Evolutionary conservation across 2,113 vertebrate genomes (phyloP).

Genomic region (Labeo catla): DNA sequence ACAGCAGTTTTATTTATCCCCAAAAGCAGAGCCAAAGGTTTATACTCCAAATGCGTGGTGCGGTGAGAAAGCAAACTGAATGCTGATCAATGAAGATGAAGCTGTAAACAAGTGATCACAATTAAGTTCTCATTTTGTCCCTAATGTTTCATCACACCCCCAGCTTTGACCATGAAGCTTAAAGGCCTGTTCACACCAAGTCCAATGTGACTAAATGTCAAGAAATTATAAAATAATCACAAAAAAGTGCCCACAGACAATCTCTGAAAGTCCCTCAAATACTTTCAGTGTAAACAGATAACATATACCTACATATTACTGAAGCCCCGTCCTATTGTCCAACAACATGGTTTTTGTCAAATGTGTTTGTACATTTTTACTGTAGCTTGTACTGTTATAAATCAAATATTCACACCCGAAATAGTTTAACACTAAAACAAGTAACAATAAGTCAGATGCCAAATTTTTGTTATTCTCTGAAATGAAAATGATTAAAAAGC

Average conservation of each 20-base stretch:
- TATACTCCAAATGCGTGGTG: background rate
- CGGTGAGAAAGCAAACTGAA: slow-evolving; percentile 15
- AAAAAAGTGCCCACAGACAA: background rate
- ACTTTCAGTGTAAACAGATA: background rate
- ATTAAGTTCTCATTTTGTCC: background rate
- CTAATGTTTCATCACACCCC: background rate
- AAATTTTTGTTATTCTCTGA: background rate
- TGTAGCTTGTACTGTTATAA: background rate
- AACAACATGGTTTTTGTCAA: background rate
- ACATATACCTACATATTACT: background rate
- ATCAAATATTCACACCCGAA: background rate
- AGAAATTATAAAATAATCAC: background rate
- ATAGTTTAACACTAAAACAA: background rate
- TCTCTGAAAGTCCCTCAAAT: background rate
- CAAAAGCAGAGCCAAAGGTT: background rate
- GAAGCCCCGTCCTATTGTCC: background rate
- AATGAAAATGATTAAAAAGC: background rate
- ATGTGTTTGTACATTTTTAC: background rate
- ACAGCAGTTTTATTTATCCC: slow-evolving; percentile 6
- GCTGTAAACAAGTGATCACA: slow-evolving; percentile 36
- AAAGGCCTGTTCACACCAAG: slow-evolving; percentile 13
- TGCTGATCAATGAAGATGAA: background rate
- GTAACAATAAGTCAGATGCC: background rate
- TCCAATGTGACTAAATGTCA: background rate
- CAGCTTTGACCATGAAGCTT: background rate